These are phyloP conservation scores for Nycteola revayana DNA, from an alignment of 2,888 invertebrate species.

Conservation along the genomic window DNA sequence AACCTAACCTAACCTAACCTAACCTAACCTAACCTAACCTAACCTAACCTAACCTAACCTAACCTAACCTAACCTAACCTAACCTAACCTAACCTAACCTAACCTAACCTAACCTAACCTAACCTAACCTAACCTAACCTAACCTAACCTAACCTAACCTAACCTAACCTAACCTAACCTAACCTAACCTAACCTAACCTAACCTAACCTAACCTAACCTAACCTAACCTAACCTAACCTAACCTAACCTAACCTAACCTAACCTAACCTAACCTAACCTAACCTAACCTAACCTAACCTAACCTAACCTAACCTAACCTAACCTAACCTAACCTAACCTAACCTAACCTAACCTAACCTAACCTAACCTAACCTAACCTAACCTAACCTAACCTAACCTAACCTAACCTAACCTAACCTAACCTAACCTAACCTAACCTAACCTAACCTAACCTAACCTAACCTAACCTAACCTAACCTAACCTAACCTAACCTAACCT, in stretches of 20 bases:
- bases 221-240: constrained; percentile 23
- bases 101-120: constrained; percentile 22
- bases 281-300: constrained; percentile 12
- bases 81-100: constrained; percentile 23
- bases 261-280: constrained; percentile 10
- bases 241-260: constrained; percentile 16
- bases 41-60: constrained; percentile 21
- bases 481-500: constrained; percentile 21
- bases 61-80: constrained; percentile 14
- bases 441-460: constrained; percentile 19
- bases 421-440: constrained; percentile 16
- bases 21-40: constrained; percentile 18
- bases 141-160: constrained; percentile 10
- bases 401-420: constrained; percentile 24
- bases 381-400: constrained; percentile 24
- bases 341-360: constrained; percentile 16
- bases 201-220: constrained; percentile 18
- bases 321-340: constrained; percentile 15
- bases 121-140: constrained; percentile 14
- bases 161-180: constrained; percentile 22
- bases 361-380: constrained; percentile 16
- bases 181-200: constrained; percentile 21
- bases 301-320: constrained; percentile 15
- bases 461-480: constrained; percentile 12
- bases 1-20: constrained; percentile 20